Evolutionary conservation across 2,888 invertebrate species (phyloP).

Genomic region (Caenorhabditis wallacei): DNA sequence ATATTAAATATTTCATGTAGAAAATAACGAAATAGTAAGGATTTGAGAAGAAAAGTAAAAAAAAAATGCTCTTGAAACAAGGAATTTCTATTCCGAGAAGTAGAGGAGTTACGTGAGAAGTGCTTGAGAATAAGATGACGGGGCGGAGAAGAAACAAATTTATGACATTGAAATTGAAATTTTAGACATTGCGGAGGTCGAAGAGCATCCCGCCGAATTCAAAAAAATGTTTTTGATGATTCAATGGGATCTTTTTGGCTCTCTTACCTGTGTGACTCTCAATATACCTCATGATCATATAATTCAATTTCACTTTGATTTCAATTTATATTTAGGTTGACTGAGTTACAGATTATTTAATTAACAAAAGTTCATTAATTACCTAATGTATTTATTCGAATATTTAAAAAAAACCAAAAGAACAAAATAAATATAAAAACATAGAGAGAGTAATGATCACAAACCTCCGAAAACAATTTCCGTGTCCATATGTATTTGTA

Average conservation of each 20-base stretch:
- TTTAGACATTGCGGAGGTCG: constrained; percentile 16
- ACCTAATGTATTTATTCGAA: too few species aligned
- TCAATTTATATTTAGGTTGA: too few species aligned
- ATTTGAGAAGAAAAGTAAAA: constrained; percentile 10
- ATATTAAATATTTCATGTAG: constrained; percentile 55
- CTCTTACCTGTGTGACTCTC: not conserved
- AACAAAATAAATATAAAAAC: constrained; percentile 8
- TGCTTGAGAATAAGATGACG: constrained; percentile 37
- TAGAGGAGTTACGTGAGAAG: constrained; percentile 26
- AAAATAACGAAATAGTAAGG: not conserved
- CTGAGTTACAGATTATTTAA: too few species aligned
- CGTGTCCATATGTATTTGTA: constrained; percentile 10
- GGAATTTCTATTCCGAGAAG: constrained; percentile 32
- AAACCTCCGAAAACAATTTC: constrained; percentile 28
- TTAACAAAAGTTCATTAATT: too few species aligned
- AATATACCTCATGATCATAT: not conserved
- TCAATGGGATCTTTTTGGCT: not conserved
- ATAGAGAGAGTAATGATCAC: constrained; percentile 10
- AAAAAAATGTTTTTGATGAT: not conserved
- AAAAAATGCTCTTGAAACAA: constrained; percentile 42
- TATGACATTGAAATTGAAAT: constrained; percentile 26
- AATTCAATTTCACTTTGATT: too few species aligned
- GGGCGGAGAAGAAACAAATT: constrained; percentile 22
- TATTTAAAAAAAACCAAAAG: constrained; percentile 12
- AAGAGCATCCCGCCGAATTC: not conserved